These are phyloP conservation scores for Penaeus indicus DNA, from an alignment of 1,140 invertebrate species.

Conservation along the genomic window DNA sequence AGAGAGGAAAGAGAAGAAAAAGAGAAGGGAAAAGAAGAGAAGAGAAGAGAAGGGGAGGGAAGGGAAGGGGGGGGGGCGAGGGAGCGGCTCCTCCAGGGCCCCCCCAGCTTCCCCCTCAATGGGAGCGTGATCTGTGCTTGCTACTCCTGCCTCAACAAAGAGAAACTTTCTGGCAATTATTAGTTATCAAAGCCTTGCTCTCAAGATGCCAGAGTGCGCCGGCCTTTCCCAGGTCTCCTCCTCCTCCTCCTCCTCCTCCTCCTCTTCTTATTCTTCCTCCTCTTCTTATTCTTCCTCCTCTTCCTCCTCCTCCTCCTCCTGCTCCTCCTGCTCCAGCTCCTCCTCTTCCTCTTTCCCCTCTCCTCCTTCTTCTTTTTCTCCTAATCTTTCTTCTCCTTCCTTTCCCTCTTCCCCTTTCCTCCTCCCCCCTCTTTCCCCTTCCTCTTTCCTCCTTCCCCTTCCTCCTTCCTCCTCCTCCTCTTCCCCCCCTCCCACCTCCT, in stretches of 20 bases:
- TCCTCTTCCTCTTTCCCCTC: no score
- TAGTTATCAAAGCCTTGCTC: slow-evolving; percentile 38
- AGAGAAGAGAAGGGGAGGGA: neutral
- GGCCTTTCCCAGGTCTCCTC: slow-evolving; percentile 33
- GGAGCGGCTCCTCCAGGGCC: neutral
- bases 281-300: no score
- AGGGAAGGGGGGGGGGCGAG: neutral
- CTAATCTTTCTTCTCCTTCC: no score
- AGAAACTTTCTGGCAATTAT: slow-evolving; percentile 56
- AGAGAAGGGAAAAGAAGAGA: neutral
- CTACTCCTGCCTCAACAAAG: slow-evolving; percentile 53
- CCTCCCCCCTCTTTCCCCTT: no score
- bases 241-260: neutral
- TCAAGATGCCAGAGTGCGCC: slow-evolving; percentile 41
- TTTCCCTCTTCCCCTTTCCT: no score
- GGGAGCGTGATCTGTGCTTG: slow-evolving; percentile 56
- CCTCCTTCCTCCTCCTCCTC: no score
- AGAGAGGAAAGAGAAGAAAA: neutral
- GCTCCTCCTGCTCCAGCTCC: no score
- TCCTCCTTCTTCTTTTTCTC: no score
- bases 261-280: neutral
- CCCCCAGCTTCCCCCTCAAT: slow-evolving; percentile 12
- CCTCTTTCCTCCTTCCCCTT: no score
- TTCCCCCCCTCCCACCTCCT: no score
- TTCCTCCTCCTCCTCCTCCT: no score